phyloP scores from a whole-genome alignment of 2,797 vertebrate genomes.

The Pempheris klunzingeri region DNA sequence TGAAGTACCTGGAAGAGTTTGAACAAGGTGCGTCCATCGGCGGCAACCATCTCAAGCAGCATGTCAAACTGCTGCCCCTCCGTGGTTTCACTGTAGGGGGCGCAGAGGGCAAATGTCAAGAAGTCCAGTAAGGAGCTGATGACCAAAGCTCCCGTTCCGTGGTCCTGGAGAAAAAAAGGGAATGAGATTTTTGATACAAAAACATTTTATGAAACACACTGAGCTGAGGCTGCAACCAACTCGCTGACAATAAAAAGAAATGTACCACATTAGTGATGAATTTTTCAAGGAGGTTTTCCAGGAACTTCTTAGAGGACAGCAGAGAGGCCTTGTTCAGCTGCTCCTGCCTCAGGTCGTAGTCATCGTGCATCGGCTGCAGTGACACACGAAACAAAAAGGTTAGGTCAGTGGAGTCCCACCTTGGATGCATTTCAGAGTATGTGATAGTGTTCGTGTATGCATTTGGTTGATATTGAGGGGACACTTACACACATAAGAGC shows the following conservation, averaged over 20 bases:
- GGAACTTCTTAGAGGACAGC: slow-evolving; percentile 98
- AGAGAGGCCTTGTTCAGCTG: slow-evolving; percentile 99
- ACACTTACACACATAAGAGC: slow-evolving; percentile 99
- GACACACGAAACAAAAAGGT: slow-evolving; percentile 15
- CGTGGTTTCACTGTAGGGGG: slow-evolving; percentile 98
- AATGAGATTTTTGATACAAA: neutral
- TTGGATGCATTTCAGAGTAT: neutral
- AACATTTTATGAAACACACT: neutral
- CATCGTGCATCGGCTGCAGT: slow-evolving; percentile 97
- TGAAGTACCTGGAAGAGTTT: slow-evolving; percentile 95
- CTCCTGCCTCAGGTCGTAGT: slow-evolving; percentile 98
- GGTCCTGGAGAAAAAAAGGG: slow-evolving; percentile 85
- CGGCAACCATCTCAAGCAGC: slow-evolving; percentile 98
- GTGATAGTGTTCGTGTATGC: neutral
- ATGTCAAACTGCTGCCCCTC: slow-evolving; percentile 99
- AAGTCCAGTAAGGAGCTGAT: slow-evolving; percentile 99
- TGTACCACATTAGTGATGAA: slow-evolving; percentile 98
- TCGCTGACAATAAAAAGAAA: slow-evolving; percentile 25
- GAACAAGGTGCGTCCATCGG: slow-evolving; percentile 95
- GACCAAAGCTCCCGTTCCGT: slow-evolving; percentile 97
- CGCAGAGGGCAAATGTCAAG: slow-evolving; percentile 98
- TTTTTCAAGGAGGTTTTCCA: slow-evolving; percentile 99
- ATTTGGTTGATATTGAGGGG: slow-evolving; percentile 1
- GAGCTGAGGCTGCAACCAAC: neutral
- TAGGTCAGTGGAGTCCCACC: neutral